phyloP scores from a whole-genome alignment of 2,113 vertebrate genomes.

The Sminthopsis crassicaudata region DNA sequence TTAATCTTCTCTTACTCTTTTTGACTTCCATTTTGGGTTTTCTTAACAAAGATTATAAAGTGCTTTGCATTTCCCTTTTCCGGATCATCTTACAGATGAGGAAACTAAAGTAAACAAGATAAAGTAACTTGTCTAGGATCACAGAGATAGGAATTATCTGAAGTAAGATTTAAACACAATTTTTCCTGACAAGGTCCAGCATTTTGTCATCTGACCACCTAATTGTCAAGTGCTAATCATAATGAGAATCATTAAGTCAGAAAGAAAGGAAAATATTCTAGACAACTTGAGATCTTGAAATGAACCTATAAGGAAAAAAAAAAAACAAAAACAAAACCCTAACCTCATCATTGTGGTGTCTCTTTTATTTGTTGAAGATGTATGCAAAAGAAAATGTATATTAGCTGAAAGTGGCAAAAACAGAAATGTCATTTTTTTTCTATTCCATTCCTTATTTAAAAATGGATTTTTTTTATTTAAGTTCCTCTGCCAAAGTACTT shows the following conservation, averaged over 20 bases:
- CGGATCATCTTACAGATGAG: too few relatives aligned
- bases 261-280: background rate
- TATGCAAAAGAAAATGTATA: background rate
- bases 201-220: too few relatives aligned
- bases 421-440: background rate
- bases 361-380: background rate
- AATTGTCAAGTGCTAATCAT: background rate
- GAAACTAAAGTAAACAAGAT: too few relatives aligned
- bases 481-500: background rate
- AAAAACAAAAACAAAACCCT: background rate
- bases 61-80: too few relatives aligned
- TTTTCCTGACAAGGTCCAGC: too few relatives aligned
- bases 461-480: background rate
- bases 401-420: background rate
- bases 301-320: too few relatives aligned
- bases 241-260: background rate
- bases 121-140: too few relatives aligned
- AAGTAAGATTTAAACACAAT: too few relatives aligned
- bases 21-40: too few relatives aligned
- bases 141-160: too few relatives aligned
- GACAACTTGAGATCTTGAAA: background rate
- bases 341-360: background rate
- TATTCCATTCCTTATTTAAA: background rate
- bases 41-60: too few relatives aligned
- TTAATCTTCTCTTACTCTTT: too few relatives aligned